These are phyloP conservation scores for Lucilia sericata DNA, from an alignment of 1,140 invertebrate species.

Conservation along the genomic window DNA sequence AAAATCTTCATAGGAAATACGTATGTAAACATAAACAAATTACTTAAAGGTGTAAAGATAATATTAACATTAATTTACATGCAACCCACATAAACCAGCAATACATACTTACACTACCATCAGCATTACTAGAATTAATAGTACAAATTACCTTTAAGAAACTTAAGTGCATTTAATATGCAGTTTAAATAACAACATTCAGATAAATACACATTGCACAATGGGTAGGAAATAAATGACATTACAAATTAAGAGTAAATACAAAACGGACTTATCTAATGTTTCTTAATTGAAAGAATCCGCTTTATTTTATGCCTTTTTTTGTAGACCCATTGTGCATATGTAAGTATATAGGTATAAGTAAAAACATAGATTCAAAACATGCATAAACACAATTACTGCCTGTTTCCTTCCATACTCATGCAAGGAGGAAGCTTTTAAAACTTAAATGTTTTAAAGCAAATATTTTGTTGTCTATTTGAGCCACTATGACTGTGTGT, in stretches of 20 bases:
- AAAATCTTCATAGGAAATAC: background rate
- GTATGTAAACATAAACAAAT: constrained; percentile 21
- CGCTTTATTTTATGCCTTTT: too few species aligned
- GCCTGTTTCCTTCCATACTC: too few species aligned
- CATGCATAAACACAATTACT: too few species aligned
- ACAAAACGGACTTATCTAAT: too few species aligned
- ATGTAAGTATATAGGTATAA: background rate
- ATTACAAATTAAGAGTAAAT: too few species aligned
- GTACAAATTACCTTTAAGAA: constrained; percentile 27
- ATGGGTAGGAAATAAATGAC: background rate
- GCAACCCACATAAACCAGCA: constrained; percentile 24
- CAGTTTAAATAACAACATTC: background rate
- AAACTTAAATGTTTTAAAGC: constrained; percentile 5
- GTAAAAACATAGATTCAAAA: background rate
- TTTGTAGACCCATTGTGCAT: background rate
- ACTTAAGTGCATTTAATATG: constrained; percentile 29
- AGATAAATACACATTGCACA: background rate
- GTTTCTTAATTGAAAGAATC: too few species aligned
- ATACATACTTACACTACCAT: background rate
- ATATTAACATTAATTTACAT: constrained; percentile 25
- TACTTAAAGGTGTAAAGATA: constrained; percentile 29
- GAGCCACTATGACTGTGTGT: background rate
- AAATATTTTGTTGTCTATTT: background rate
- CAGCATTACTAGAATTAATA: background rate
- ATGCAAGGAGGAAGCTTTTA: background rate